Evolutionary conservation across 92 coral and sea anemone species (phyloP), one percentile per base, ranked within the genome.

Genomic region (Umimayanthus kanabou): DNA sequence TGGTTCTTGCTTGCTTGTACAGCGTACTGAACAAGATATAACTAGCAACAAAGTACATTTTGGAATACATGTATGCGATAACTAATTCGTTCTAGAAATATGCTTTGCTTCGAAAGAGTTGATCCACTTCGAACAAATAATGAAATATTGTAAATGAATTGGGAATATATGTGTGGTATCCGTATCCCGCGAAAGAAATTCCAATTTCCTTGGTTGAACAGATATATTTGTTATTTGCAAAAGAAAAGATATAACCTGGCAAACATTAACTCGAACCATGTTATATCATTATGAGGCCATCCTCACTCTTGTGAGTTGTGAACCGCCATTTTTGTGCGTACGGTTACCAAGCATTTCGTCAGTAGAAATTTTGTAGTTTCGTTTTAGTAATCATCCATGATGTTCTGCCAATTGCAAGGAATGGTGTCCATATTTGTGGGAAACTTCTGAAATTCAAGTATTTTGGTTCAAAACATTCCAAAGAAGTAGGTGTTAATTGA

Each of bases 321-420:
- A 47, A 78, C 66, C 43, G n/a, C 47, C 18, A 42, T 77, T 45
- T 50, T 55, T 77, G 53, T 30, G 25, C 23, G 85, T 81, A 25
- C 65, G 85, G 85, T 81, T 81, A 81, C 85, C 85, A 81, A 81
- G 85, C 85, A 81, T 18, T 64, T 22, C 10, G 33, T 3, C 1
- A 53, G 13, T 18, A 73, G 37, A 33, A 33, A 33, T 33, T 33
- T 33, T 33, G 37, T n/a, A 2, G 2, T 23, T 33, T 73, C 15
- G 8, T 73, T 73, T 13, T n/a, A 33, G 77, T 39, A 73, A 73
- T 30, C 43, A 10, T 73, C 30, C 50, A 47, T 8, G 13, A 53
- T 15, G 18, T 53, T 53, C 20, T 15, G 58, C 20, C 20, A 53
- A 18, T 13, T 53, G 20, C 20, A 53, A 13, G 58, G 58, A 13